Conservation (phyloP, 92 coral and sea anemone genomes). For the Epizoanthus fatuus region DNA sequence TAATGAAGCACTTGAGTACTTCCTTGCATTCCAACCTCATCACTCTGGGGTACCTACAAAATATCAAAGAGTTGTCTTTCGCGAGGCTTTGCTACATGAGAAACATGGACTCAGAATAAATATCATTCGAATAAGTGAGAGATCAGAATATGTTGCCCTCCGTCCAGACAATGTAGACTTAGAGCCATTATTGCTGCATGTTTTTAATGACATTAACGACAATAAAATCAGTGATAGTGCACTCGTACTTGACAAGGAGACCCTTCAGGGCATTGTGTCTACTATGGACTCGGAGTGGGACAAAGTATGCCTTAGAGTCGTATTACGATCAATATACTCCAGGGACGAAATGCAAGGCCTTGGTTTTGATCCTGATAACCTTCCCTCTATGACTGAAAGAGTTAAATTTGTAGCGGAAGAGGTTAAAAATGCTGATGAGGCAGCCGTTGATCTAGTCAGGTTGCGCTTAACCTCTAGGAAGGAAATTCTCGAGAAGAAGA, state of each 20-base stretch:
- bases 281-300: conserved; percentile 51
- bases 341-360: conserved; percentile 41
- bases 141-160: conserved; percentile 3
- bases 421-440: conserved; percentile 46
- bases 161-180: conserved; percentile 52
- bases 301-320: conserved; percentile 43
- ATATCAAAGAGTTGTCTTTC: conserved; percentile 44
- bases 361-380: conserved; percentile 43
- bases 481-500: conserved; percentile 34
- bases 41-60: conserved; percentile 50
- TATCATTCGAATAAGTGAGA: conserved; percentile 32
- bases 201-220: conserved; percentile 18
- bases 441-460: conserved; percentile 34
- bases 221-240: conserved; percentile 25
- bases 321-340: conserved; percentile 31
- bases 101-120: conserved; percentile 45
- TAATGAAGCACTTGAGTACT: conserved; percentile 55
- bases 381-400: conserved; percentile 34
- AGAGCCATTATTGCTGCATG: conserved; percentile 34
- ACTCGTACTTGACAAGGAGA: conserved; percentile 47
- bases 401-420: conserved; percentile 44
- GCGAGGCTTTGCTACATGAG: conserved; percentile 49
- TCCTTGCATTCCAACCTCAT: conserved; percentile 48
- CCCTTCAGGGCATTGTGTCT: conserved; percentile 44
- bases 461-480: conserved; percentile 45